Base-by-base conservation (phyloP, 2,888 invertebrate species). In the Capitulum mitella region DNA sequence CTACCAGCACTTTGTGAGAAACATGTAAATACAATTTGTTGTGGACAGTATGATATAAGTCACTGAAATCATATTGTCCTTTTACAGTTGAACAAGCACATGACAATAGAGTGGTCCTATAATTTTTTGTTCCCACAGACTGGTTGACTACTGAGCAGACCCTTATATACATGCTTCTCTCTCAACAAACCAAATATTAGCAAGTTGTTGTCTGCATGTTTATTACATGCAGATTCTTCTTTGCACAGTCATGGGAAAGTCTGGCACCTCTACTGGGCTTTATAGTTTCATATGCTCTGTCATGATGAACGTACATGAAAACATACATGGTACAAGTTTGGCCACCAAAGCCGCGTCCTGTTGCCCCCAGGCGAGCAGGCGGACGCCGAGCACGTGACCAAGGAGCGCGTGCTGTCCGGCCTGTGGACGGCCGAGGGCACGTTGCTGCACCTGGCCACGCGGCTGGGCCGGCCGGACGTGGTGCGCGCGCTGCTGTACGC, bases 401-500 rank as follows among this genome's bases (percentile, higher is more conserved):
- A 85, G 82, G 86, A 87, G 29, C 86, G 87, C 81, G 85, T 89
- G 81, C 83, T 89, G 34, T 87, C 87, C 83, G 87, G 87, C 79
- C 85, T 86, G 51, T 83, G 87, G 37, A 84, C 87, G 79, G 87
- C 88, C 80, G 87, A 88, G 82, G 89, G 89, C 64, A 88, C 89
- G 26, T 86, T 89, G 80, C 85, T 89, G 70, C 88, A 88, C 81
- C 86, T 89, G 79, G 89, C 89, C 64, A 87, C 89, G 26, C 81
- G 89, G 89, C 83, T 86, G 74, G 87, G 88, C 80, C 87, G 89
- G 82, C 85, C 86, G 61, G 90, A 90, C 83, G 87, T 89, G 78
- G 89, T 90, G 19, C 84, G 90, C 81, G 87, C 89, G 10, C 84
- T 90, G 51, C 84, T 90, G 77, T 87, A 88, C 61, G 87, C 87